Base-by-base conservation (phyloP, 1,140 invertebrate species). In the Drosophila ficusphila region DNA sequence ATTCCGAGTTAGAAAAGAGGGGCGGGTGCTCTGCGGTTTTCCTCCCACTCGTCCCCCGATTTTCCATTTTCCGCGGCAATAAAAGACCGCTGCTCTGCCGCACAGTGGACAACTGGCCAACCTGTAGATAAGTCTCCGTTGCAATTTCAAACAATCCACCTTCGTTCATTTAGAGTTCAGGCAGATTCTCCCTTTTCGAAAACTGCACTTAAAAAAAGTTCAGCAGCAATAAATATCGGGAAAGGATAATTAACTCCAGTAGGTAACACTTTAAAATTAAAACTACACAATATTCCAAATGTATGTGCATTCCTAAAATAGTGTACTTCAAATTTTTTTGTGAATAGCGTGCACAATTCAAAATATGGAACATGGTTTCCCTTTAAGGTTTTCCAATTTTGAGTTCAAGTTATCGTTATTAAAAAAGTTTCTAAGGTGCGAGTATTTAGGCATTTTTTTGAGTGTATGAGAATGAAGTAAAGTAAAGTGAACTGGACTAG, bases 121-220 rank as follows among this genome's bases (percentile, higher is more conserved):
- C 16, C 16, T 19, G 14, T 9, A 27, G 60, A 61, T 46, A 64
- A 19, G 11, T 44, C 60, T 60, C 29, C n/a, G 18, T 25, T 49
- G 42, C 19, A 60, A 51, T 67, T 67, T 67, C 51, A 36, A 25
- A 16, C n/a, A 8, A 39, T 18, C 33, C 60, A 67, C 60, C 62
- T 67, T 31, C 9, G 49, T 49, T 56, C 47, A 47, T 68, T 48
- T 39, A 38, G 25, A 9, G 27, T 16, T 41, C 48, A 29, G 27
- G 14, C 46, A 47, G 39, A 33, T 51, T 58, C 58, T 9, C 21
- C 49, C 29, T 58, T 60, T 76, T 29, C 49, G 29, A 21, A 8
- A 42, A n/a, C 33, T 54, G 47, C 38, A 16, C 9, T 7, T 11
- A 0, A 6, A 42, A 2, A 19, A 14, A n/a, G n/a, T n/a, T n/a